phyloP scores from a whole-genome alignment of 2,113 vertebrate species.

The Alligator sinensis region DNA sequence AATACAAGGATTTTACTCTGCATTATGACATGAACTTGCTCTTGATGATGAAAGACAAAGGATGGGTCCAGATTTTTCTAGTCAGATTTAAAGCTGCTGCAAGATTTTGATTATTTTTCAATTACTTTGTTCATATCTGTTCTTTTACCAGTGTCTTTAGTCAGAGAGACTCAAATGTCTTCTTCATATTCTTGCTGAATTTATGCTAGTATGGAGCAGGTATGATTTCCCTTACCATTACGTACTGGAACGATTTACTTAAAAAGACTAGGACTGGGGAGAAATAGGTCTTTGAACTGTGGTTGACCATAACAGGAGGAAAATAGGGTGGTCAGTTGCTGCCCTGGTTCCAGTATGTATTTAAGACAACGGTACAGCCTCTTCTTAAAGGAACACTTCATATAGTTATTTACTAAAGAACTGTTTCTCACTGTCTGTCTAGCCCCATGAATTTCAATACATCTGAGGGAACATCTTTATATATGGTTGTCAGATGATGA shows the following conservation, averaged over 20 bases:
- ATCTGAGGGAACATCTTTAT: background rate
- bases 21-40: background rate
- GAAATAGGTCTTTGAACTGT: background rate
- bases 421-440: background rate
- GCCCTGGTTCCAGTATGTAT: background rate
- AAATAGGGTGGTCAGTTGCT: slow-evolving; percentile 8
- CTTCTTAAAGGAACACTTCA: background rate
- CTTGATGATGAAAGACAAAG: background rate
- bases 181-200: background rate
- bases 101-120: background rate
- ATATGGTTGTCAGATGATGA: background rate
- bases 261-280: background rate
- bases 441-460: background rate
- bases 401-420: background rate
- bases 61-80: accelerated
- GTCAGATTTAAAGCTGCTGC: background rate
- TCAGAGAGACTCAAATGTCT: background rate
- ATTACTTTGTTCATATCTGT: background rate
- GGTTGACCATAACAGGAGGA: background rate
- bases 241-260: background rate
- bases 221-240: background rate
- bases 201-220: background rate
- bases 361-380: background rate
- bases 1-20: background rate
- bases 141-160: background rate